phyloP scores from a whole-genome alignment of 1,140 invertebrate genomes.

The Lordiphosa clarofinis region DNA sequence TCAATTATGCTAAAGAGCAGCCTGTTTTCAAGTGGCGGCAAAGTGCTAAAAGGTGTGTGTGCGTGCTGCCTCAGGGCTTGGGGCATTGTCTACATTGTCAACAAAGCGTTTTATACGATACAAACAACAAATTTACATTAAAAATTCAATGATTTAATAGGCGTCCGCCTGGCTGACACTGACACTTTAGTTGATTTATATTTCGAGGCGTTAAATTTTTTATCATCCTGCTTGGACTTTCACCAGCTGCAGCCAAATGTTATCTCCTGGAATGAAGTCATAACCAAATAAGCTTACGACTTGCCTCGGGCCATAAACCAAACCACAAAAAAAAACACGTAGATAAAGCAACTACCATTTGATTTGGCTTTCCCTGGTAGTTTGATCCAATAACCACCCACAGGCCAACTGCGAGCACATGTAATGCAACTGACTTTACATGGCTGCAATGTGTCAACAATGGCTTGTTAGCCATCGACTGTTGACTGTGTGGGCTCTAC shows the following conservation, averaged over 20 bases:
- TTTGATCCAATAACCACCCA: conserved; percentile 41
- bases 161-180: conserved; percentile 38
- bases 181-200: conserved; percentile 57
- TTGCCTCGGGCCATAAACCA: conserved; percentile 38
- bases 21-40: conserved; percentile 14
- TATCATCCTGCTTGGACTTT: conserved; percentile 47
- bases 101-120: conserved; percentile 18
- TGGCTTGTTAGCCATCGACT: conserved; percentile 65
- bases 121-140: conserved; percentile 28
- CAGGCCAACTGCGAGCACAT: background rate
- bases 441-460: conserved; percentile 74
- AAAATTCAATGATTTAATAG: conserved; percentile 60
- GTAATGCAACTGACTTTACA: conserved; percentile 55
- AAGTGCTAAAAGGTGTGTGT: conserved; percentile 48
- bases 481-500: conserved; percentile 50
- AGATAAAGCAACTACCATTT: conserved; percentile 30
- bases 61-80: conserved; percentile 18
- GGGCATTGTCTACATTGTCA: conserved; percentile 50
- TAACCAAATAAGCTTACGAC: conserved; percentile 63
- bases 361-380: conserved; percentile 34
- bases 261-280: conserved; percentile 64
- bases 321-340: conserved; percentile 33
- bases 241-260: conserved; percentile 27
- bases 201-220: no score
- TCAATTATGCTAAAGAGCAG: conserved; percentile 4